Percentiles rank a stretch among this genome's conserved stretches.
Evolutionary conservation across 2,797 vertebrate species (phyloP).

Genomic region (Cirrhinus molitorella): DNA sequence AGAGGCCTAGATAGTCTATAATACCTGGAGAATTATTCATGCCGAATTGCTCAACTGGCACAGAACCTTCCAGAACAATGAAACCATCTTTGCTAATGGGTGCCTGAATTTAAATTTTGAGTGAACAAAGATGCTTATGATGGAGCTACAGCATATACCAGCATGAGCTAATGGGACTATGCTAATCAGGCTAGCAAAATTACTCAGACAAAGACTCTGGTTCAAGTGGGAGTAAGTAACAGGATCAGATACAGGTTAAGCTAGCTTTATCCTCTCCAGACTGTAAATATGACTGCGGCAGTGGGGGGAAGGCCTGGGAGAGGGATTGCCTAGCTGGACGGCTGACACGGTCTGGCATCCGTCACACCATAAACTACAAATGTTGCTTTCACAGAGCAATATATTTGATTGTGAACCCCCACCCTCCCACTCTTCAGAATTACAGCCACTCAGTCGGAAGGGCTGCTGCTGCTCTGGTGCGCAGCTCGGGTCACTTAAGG

Average conservation of each 20-base stretch:
- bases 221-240: conserved; percentile 39
- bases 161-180: not conserved
- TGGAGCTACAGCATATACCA: too few relatives aligned
- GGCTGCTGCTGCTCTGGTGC: conserved; percentile 14
- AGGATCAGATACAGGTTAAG: conserved; percentile 56
- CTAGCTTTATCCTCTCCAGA: conserved; percentile 51
- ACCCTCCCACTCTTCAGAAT: conserved; percentile 51
- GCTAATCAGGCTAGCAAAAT: conserved; percentile 16
- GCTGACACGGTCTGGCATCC: conserved; percentile 57
- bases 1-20: not conserved
- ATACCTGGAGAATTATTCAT: not conserved
- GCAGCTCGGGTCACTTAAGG: conserved; percentile 54
- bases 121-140: not conserved
- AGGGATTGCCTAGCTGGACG: conserved; percentile 57
- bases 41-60: not conserved
- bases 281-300: conserved; percentile 49
- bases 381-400: conserved; percentile 54
- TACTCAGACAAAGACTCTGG: conserved; percentile 40
- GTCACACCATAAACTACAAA: conserved; percentile 52
- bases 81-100: not conserved
- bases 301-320: conserved; percentile 41
- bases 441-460: conserved; percentile 14
- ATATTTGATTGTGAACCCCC: conserved; percentile 53
- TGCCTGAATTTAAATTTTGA: not conserved
- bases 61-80: not conserved